Percentiles rank a stretch among this genome's conserved stretches.
Evolutionary conservation across 2,888 invertebrate species (phyloP).

Genomic region (Stenurella melanura): DNA sequence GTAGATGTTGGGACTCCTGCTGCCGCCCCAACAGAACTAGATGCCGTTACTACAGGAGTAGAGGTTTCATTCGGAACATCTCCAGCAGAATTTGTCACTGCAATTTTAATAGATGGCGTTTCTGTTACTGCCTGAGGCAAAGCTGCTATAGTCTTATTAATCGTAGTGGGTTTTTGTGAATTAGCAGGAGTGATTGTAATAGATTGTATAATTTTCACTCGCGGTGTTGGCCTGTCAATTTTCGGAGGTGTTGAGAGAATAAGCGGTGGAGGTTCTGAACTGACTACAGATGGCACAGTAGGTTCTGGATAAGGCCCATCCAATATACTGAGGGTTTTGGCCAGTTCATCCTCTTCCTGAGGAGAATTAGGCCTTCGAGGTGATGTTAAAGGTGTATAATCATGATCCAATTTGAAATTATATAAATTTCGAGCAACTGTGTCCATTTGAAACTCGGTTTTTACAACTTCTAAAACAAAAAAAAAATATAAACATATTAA

Average conservation of each 20-base stretch:
- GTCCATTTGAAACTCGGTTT: conserved; percentile 71
- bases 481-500: background rate
- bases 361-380: conserved; percentile 75
- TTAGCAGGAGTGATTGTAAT: conserved; percentile 48
- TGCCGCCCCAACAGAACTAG: background rate
- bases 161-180: conserved; percentile 34
- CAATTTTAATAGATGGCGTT: background rate
- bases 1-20: conserved; percentile 10
- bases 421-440: conserved; percentile 72
- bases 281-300: conserved; percentile 30
- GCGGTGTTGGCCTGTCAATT: conserved; percentile 48
- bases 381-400: conserved; percentile 84
- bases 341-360: conserved; percentile 69
- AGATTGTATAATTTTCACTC: conserved; percentile 54
- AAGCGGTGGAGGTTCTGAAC: conserved; percentile 50
- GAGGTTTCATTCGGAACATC: background rate
- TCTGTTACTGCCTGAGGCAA: background rate
- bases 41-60: background rate
- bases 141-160: conserved; percentile 32
- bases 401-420: conserved; percentile 85
- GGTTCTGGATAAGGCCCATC: conserved; percentile 63
- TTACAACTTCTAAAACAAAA: conserved; percentile 53
- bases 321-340: conserved; percentile 70
- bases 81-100: background rate
- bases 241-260: conserved; percentile 44